Percentiles rank a stretch among this genome's conserved stretches.
phyloP scores from a whole-genome alignment of 2,797 vertebrate species.

The Sciaenops ocellatus region DNA sequence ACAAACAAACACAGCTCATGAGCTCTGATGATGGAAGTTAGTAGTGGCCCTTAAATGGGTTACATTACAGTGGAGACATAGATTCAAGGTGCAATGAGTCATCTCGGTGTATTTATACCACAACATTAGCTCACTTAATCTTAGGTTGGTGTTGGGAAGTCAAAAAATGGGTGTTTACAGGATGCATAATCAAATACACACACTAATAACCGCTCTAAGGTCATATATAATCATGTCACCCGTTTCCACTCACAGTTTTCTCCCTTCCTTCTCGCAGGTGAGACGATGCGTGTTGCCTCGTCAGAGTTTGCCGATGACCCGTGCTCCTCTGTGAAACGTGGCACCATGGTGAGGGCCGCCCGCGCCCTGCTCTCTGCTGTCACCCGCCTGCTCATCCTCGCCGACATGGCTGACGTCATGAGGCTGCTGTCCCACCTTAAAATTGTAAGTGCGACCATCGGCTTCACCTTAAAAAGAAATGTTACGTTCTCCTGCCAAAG shows the following conservation, averaged over 20 bases:
- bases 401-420: constrained; percentile 99
- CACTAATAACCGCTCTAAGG: background rate
- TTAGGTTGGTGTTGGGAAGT: background rate
- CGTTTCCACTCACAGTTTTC: background rate
- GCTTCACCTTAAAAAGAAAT: background rate
- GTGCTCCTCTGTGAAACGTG: constrained; percentile 96
- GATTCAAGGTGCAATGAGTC: background rate
- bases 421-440: constrained; percentile 96
- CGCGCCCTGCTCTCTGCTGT: constrained; percentile 96
- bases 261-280: constrained; percentile 83
- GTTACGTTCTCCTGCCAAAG: too few relatives aligned
- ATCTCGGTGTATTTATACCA: background rate
- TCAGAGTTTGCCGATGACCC: constrained; percentile 98
- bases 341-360: constrained; percentile 97
- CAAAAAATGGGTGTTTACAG: background rate
- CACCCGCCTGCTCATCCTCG: constrained; percentile 96
- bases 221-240: background rate
- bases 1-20: background rate
- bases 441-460: constrained; percentile 88
- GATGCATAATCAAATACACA: background rate
- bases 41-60: background rate
- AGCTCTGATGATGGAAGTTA: constrained; percentile 21
- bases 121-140: background rate
- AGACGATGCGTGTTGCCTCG: constrained; percentile 95
- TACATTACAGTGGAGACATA: background rate